phyloP scores from a whole-genome alignment of 1,140 invertebrate species.

The Macrotrachela quadricornifera region DNA sequence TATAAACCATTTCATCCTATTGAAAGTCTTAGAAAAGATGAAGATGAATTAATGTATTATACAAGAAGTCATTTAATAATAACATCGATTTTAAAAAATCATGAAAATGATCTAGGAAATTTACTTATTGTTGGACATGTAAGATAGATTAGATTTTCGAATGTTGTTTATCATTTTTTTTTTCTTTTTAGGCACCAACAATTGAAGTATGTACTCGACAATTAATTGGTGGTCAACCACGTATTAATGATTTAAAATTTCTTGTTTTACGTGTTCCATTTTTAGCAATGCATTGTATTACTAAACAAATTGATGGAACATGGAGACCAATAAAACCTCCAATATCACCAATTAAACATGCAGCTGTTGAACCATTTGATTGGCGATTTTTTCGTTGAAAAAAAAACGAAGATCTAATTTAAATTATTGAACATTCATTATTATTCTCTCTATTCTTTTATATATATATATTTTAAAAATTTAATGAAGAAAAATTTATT shows the following conservation, averaged over 20 bases:
- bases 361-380: not conserved
- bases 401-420: too few species aligned
- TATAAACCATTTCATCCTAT: not conserved
- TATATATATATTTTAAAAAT: too few species aligned
- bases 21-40: slow-evolving; percentile 7
- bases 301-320: not conserved
- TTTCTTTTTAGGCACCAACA: not conserved
- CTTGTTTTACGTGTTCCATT: not conserved
- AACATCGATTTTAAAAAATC: too few species aligned
- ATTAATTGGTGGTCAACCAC: not conserved
- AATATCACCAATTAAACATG: not conserved
- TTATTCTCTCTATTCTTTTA: too few species aligned
- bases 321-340: not conserved
- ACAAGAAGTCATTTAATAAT: not conserved
- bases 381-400: not conserved
- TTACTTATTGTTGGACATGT: slow-evolving; percentile 5
- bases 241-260: not conserved
- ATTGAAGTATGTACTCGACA: slow-evolving; percentile 3
- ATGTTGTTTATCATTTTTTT: too few species aligned
- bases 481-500: too few species aligned
- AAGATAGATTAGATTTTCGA: too few species aligned
- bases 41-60: slow-evolving; percentile 2
- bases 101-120: not conserved
- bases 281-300: not conserved
- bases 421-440: too few species aligned